Conservation (phyloP, 2,797 vertebrate genomes). For the Bradypodion pumilum region DNA sequence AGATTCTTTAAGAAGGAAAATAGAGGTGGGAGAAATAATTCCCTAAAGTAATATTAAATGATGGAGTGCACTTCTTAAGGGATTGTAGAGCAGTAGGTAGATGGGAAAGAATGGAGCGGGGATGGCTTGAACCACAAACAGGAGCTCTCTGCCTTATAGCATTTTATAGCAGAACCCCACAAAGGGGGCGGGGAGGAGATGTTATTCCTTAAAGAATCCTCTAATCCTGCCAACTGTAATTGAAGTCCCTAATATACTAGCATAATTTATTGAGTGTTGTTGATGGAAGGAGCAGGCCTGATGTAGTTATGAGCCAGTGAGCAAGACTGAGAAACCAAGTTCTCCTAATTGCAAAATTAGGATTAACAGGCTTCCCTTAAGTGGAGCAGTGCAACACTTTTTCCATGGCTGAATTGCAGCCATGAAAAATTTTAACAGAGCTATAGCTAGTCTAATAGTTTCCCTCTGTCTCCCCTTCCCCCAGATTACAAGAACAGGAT, state of each 20-base stretch:
- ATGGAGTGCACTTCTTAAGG: no score
- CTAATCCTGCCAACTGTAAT: background rate
- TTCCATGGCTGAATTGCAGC: background rate
- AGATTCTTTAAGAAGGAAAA: no score
- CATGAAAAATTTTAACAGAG: background rate
- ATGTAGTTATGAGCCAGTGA: background rate
- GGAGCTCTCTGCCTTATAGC: no score
- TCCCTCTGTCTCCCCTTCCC: background rate
- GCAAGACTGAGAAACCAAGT: background rate
- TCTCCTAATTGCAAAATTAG: background rate
- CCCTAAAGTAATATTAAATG: no score
- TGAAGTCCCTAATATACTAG: background rate
- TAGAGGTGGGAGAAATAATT: no score
- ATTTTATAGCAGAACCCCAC: no score
- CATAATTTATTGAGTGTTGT: background rate
- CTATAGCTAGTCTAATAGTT: background rate
- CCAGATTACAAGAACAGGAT: background rate
- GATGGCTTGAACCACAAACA: no score
- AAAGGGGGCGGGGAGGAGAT: no score
- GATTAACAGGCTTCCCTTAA: background rate
- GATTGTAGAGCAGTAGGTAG: no score
- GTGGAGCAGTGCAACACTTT: background rate
- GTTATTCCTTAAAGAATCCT: no score
- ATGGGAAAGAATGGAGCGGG: no score
- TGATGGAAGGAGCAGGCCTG: background rate